phyloP scores from a whole-genome alignment of 1,140 invertebrate genomes.

The Epicauta chinensis region DNA sequence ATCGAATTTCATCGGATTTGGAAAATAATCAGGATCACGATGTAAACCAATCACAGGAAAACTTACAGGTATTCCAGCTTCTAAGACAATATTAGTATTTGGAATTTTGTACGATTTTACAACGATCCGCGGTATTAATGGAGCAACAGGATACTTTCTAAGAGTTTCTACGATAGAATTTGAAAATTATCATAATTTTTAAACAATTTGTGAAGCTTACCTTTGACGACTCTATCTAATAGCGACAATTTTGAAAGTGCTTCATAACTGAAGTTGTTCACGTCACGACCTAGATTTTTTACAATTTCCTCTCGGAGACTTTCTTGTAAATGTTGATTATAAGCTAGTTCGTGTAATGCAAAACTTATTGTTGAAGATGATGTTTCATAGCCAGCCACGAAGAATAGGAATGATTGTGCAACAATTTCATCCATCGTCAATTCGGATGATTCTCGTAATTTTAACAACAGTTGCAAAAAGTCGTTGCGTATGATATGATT shows the following conservation, averaged over 20 bases:
- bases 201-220: too few species aligned
- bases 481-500: slow-evolving; percentile 45
- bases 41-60: slow-evolving; percentile 57
- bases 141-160: slow-evolving; percentile 46
- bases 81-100: slow-evolving; percentile 40
- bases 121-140: slow-evolving; percentile 41
- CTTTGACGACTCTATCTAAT: slow-evolving; percentile 44
- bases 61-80: slow-evolving; percentile 47
- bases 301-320: slow-evolving; percentile 50
- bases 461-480: slow-evolving; percentile 51
- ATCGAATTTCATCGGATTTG: slow-evolving; percentile 56
- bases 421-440: slow-evolving; percentile 42
- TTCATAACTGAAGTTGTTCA: slow-evolving; percentile 49
- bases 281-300: slow-evolving; percentile 35
- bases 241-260: slow-evolving; percentile 46
- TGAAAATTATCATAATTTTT: too few species aligned
- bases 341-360: slow-evolving; percentile 49
- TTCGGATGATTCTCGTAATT: slow-evolving; percentile 2
- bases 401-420: slow-evolving; percentile 52
- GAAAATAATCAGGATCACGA: slow-evolving; percentile 50
- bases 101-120: slow-evolving; percentile 46
- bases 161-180: slow-evolving; percentile 33
- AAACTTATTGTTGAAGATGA: slow-evolving; percentile 51
- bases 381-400: slow-evolving; percentile 60
- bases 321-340: slow-evolving; percentile 50